Evolutionary conservation across 2,113 vertebrate genomes (phyloP).

Genomic region (Sceloporus undulatus): DNA sequence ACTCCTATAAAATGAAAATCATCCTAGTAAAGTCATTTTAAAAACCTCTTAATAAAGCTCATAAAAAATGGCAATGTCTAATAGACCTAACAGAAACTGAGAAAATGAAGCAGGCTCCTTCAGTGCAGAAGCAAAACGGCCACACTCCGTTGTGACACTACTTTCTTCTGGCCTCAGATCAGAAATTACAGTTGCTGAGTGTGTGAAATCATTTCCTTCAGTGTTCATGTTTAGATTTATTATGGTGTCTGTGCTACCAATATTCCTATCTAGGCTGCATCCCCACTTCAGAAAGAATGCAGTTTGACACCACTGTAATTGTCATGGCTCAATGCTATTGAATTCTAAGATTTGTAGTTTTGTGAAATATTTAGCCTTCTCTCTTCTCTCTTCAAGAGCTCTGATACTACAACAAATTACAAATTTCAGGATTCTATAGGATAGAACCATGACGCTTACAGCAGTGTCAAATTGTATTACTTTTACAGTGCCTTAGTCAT

Average conservation of each 20-base stretch:
- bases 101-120: constrained; percentile 24
- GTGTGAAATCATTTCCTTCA: background rate
- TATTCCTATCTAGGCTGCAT: background rate
- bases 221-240: background rate
- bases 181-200: constrained; percentile 43
- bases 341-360: no score
- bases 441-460: no score
- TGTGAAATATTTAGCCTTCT: no score
- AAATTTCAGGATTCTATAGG: no score
- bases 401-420: no score
- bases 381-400: no score
- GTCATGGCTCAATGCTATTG: no score
- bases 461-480: no score
- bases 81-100: constrained; percentile 18
- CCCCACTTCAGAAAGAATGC: no score
- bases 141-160: background rate
- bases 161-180: constrained; percentile 8
- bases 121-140: background rate
- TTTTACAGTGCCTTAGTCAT: no score
- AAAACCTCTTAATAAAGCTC: constrained; percentile 36
- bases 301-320: no score
- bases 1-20: background rate
- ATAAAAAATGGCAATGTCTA: constrained; percentile 21
- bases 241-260: background rate
- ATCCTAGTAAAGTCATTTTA: constrained; percentile 29